Base-by-base conservation (phyloP, 2,888 invertebrate species). In the Himalopsyche japonica region DNA sequence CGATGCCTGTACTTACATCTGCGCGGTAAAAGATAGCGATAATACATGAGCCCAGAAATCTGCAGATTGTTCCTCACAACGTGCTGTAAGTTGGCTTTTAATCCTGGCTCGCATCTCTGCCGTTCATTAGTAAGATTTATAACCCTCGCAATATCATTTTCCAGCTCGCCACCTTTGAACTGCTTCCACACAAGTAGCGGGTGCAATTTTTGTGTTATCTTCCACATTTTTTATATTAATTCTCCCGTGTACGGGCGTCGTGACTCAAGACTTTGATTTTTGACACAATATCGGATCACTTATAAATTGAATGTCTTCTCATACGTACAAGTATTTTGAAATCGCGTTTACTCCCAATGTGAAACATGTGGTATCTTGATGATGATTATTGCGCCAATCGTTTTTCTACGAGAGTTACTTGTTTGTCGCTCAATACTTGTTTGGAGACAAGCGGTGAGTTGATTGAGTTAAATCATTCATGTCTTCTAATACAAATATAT, bases 81-180 rank as follows among this genome's bases (percentile, higher is more conserved):
- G 77, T 78, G 82, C 82, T 78, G 34, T 82, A 77, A 82, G 8
- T 57, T 57, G 57, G 57, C 57, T 57, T 57, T 57, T 57, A 57
- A 57, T 83, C 79, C 82, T 79, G 49, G 32, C 43, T 30, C 57
- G 49, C 79, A 79, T 79, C 79, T 79, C 34, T 37, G 79, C 82
- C 79, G 82, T 83, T 83, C 82, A 83, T 83, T 83, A 83, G 79
- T 34, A 37, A 83, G 82, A 83, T 83, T 83, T 83, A 83, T 83
- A 79, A 57, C 82, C 24, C 24, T 64, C 30, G 49, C 57, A 83
- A 83, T 83, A 83, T 83, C 64, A 83, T 83, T 79, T 83, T 83
- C 82, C 30, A 24, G 76, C 32, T 34, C 76, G 76, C 76, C 34
- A 76, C 76, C 76, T 57, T 57, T 57, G 57, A 57, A 57, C 57